Percentiles rank a stretch among this genome's conserved stretches.
These are phyloP conservation scores for Nycticorax nycticorax DNA, from an alignment of 2,113 vertebrate species.

Conservation along the genomic window DNA sequence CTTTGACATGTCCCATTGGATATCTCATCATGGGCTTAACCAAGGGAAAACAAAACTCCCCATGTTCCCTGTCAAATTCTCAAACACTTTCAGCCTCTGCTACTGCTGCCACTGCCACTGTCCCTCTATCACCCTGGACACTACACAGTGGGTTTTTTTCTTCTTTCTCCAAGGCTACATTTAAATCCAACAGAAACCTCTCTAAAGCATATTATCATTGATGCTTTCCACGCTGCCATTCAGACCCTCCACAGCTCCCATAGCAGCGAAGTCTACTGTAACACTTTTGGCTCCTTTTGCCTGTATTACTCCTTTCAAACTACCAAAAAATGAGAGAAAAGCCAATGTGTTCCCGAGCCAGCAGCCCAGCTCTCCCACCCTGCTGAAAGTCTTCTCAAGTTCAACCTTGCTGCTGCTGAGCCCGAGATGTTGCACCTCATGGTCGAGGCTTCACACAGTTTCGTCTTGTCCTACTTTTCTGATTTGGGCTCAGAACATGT, in stretches of 20 bases:
- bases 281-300: background rate
- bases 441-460: background rate
- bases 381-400: background rate
- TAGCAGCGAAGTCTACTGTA: background rate
- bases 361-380: background rate
- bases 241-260: background rate
- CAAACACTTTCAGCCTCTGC: background rate
- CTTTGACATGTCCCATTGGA: background rate
- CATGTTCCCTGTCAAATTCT: background rate
- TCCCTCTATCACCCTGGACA: background rate
- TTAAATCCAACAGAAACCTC: background rate
- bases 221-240: background rate
- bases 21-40: background rate
- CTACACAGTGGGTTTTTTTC: fast-evolving
- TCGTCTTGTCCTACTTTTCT: background rate
- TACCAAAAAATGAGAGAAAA: background rate
- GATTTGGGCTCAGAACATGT: background rate
- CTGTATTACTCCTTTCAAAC: background rate
- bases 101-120: background rate
- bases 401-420: background rate
- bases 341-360: background rate
- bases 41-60: background rate
- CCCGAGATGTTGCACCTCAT: background rate
- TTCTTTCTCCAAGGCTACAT: background rate
- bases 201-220: fast-evolving